phyloP scores from a whole-genome alignment of 2,888 invertebrate genomes.

The Hypolimnas misippus region DNA sequence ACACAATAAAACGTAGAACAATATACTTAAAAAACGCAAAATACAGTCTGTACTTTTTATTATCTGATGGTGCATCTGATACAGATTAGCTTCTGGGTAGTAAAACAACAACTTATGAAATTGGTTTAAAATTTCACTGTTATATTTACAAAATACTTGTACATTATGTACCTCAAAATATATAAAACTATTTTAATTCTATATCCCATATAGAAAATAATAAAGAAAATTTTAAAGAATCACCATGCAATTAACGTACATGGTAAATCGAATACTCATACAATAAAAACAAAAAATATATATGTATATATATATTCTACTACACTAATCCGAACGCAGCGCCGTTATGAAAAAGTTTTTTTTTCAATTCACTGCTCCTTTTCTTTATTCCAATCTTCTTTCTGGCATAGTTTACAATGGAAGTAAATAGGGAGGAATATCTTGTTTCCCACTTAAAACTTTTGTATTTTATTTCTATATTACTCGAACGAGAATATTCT shows the following conservation, averaged over 20 bases:
- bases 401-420: constrained; percentile 12
- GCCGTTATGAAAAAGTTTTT: constrained; percentile 7
- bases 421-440: constrained; percentile 37
- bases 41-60: too few species aligned
- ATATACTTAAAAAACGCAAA: too few species aligned
- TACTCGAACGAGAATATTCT: neutral
- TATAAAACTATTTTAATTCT: too few species aligned
- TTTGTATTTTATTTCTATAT: constrained; percentile 45
- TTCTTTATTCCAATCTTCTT: neutral
- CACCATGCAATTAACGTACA: neutral
- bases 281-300: neutral
- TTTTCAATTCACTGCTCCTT: neutral
- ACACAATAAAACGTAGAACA: too few species aligned
- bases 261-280: neutral
- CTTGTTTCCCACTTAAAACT: constrained; percentile 46
- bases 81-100: too few species aligned
- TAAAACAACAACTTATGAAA: too few species aligned
- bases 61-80: too few species aligned
- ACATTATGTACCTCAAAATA: too few species aligned
- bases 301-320: neutral
- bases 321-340: neutral
- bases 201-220: too few species aligned
- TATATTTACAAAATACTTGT: too few species aligned
- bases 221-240: too few species aligned
- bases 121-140: too few species aligned